Percentiles rank a stretch among this genome's conserved stretches.
Evolutionary conservation across 2,888 invertebrate species (phyloP).

Genomic region (Hirtodrosophila histrioides): DNA sequence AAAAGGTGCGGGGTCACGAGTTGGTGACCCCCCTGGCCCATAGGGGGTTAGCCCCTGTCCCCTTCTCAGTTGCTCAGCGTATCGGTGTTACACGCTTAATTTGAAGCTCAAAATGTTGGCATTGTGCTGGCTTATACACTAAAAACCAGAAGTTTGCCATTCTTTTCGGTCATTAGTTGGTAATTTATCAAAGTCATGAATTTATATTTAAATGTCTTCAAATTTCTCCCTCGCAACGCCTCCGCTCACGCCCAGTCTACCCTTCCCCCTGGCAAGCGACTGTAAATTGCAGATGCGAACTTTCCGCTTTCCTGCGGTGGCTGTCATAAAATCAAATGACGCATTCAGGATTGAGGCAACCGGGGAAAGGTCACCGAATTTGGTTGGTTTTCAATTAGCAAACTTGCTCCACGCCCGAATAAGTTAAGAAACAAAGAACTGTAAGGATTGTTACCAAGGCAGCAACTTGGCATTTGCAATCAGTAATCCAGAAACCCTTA

Average conservation of each 20-base stretch:
- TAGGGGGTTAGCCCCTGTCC: background rate
- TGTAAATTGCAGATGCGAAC: slow-evolving; percentile 66
- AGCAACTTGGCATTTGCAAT: slow-evolving; percentile 1
- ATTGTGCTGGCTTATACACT: slow-evolving; percentile 44
- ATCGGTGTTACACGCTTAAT: slow-evolving; percentile 31
- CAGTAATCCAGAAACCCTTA: too few species aligned
- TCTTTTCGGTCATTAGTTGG: slow-evolving; percentile 74
- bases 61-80: background rate
- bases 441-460: slow-evolving; percentile 1
- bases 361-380: slow-evolving; percentile 12
- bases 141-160: slow-evolving; percentile 68
- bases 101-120: slow-evolving; percentile 44
- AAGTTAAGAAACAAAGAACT: slow-evolving; percentile 12
- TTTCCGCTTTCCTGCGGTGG: slow-evolving; percentile 49
- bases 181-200: slow-evolving; percentile 80
- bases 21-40: background rate
- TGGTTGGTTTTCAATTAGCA: slow-evolving; percentile 51
- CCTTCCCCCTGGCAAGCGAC: slow-evolving; percentile 8
- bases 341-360: slow-evolving; percentile 10
- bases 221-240: background rate
- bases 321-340: slow-evolving; percentile 57
- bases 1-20: slow-evolving; percentile 1
- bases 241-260: background rate
- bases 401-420: slow-evolving; percentile 33
- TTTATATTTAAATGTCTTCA: slow-evolving; percentile 50